These are phyloP conservation scores for Pedionomus torquatus DNA, from an alignment of 2,113 vertebrate genomes.

Conservation along the genomic window DNA sequence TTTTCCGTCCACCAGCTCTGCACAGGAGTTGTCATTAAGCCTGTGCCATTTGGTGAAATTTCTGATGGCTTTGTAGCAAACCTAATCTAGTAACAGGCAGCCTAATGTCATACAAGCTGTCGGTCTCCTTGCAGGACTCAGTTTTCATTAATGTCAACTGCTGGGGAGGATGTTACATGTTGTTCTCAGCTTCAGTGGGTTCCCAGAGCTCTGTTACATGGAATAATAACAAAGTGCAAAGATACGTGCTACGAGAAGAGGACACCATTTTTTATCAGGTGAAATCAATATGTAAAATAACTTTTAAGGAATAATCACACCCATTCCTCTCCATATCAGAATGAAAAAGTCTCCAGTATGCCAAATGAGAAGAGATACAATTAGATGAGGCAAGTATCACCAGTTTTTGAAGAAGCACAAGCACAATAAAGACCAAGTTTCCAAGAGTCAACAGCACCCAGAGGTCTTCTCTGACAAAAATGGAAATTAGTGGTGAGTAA, in stretches of 20 bases:
- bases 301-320: background rate
- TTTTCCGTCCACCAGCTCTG: background rate
- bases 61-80: background rate
- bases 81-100: background rate
- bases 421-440: background rate
- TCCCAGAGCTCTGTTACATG: background rate
- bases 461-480: background rate
- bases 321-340: background rate
- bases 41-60: background rate
- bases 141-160: background rate
- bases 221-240: background rate
- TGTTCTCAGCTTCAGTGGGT: background rate
- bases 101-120: background rate
- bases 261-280: background rate
- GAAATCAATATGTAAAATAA: background rate
- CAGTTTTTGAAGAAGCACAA: background rate
- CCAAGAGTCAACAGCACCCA: background rate
- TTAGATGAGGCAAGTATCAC: background rate
- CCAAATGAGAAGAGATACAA: background rate
- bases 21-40: background rate
- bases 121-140: background rate
- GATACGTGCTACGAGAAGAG: background rate
- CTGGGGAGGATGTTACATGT: background rate
- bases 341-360: background rate
- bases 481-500: background rate